Conservation (phyloP, 2,113 vertebrate species). For the Athene noctua region DNA sequence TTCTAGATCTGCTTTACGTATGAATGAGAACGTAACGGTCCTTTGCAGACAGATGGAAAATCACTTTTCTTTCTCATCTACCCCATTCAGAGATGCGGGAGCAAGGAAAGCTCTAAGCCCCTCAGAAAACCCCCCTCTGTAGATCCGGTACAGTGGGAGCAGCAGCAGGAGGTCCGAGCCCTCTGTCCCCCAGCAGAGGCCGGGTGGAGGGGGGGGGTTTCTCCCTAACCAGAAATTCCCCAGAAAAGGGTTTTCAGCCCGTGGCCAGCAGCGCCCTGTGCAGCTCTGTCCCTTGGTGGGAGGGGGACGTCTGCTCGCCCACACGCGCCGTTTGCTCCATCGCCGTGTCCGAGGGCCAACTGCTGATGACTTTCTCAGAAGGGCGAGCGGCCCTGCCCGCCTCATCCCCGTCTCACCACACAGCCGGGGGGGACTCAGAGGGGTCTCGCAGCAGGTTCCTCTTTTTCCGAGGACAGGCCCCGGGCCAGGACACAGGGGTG, state of each 20-base stretch:
- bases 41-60: conserved; percentile 19
- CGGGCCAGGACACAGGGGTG: background rate
- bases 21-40: background rate
- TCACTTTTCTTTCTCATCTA: background rate
- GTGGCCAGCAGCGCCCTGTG: too few relatives aligned
- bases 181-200: background rate
- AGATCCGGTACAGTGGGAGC: background rate
- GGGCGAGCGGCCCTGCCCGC: too few relatives aligned
- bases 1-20: background rate
- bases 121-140: background rate
- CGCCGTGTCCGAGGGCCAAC: too few relatives aligned
- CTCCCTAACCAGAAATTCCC: too few relatives aligned
- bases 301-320: too few relatives aligned
- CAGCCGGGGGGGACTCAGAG: too few relatives aligned
- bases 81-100: background rate
- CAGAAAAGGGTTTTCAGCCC: too few relatives aligned
- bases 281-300: background rate
- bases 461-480: too few relatives aligned
- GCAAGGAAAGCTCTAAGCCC: background rate
- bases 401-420: too few relatives aligned
- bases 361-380: too few relatives aligned
- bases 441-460: background rate
- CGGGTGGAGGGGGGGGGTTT: too few relatives aligned
- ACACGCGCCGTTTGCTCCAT: too few relatives aligned
- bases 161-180: background rate